A percentile compares a stretch with the other conserved stretches of the same genome.
Conservation (phyloP, 2,888 invertebrate species). For the Mactromeris polynyma region DNA sequence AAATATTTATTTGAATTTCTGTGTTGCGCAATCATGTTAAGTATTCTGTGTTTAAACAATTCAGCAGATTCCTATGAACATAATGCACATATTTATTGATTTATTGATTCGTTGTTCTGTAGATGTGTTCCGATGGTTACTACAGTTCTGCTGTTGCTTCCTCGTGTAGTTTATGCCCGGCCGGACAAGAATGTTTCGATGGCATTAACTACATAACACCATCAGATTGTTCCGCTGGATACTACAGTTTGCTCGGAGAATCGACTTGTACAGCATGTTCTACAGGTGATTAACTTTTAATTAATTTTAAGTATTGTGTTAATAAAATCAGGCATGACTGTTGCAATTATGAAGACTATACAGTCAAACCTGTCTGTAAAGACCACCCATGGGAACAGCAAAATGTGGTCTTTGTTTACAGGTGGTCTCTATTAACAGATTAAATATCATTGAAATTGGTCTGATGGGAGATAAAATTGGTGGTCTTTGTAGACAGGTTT, state of each 20-base stretch:
- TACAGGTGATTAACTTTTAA: constrained; percentile 66
- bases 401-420: no score
- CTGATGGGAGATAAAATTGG: no score
- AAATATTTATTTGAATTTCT: no score
- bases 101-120: neutral
- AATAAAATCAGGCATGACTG: neutral
- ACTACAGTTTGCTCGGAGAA: constrained; percentile 76
- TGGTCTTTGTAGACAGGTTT: no score
- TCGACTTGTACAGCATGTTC: constrained; percentile 75
- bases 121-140: constrained; percentile 77
- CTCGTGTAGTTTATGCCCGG: constrained; percentile 81
- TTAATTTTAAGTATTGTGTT: no score
- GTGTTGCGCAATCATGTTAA: no score
- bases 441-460: no score
- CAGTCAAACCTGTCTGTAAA: no score
- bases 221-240: constrained; percentile 76
- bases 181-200: constrained; percentile 82
- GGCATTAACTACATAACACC: constrained; percentile 74
- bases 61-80: no score
- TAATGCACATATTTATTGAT: neutral
- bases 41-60: no score
- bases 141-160: constrained; percentile 78
- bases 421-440: no score
- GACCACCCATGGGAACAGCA: no score
- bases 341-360: neutral